Percentiles rank a stretch among this genome's conserved stretches.
phyloP scores from a whole-genome alignment of 2,888 invertebrate species.

The Slavum lentiscoides region DNA sequence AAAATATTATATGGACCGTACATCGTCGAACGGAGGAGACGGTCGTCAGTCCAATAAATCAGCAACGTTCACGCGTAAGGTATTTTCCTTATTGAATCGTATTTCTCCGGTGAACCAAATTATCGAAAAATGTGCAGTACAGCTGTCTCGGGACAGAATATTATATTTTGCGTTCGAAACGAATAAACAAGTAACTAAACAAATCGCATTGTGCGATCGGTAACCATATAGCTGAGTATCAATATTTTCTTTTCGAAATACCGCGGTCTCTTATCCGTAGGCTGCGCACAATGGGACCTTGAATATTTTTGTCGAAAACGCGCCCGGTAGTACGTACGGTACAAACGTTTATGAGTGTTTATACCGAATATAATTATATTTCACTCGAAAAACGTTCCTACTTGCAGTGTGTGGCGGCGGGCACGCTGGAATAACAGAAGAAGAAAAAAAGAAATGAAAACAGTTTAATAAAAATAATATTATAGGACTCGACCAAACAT shows the following conservation, averaged over 20 bases:
- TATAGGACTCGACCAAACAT: not conserved
- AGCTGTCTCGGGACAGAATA: not conserved
- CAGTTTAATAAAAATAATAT: constrained; percentile 29
- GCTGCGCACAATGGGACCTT: constrained; percentile 22
- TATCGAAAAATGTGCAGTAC: not conserved
- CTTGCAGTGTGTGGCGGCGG: not conserved
- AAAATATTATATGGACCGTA: no score
- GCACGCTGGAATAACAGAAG: constrained; percentile 15
- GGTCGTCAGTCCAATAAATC: no score
- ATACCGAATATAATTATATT: no score
- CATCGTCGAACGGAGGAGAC: no score
- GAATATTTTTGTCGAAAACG: constrained; percentile 26
- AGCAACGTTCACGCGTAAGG: no score
- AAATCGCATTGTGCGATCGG: constrained; percentile 20
- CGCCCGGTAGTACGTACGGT: constrained; percentile 19
- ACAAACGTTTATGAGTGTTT: not conserved
- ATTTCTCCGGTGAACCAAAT: not conserved
- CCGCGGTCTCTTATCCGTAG: not conserved
- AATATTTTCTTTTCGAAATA: constrained; percentile 42
- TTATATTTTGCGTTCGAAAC: not conserved
- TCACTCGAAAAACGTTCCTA: no score
- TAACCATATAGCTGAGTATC: not conserved
- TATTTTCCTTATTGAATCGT: no score
- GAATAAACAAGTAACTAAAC: not conserved
- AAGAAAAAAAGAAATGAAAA: not conserved